A percentile compares a stretch with the other conserved stretches of the same genome.
Evolutionary conservation across 2,113 vertebrate species (phyloP).

Genomic region (Xiphophorus couchianus): DNA sequence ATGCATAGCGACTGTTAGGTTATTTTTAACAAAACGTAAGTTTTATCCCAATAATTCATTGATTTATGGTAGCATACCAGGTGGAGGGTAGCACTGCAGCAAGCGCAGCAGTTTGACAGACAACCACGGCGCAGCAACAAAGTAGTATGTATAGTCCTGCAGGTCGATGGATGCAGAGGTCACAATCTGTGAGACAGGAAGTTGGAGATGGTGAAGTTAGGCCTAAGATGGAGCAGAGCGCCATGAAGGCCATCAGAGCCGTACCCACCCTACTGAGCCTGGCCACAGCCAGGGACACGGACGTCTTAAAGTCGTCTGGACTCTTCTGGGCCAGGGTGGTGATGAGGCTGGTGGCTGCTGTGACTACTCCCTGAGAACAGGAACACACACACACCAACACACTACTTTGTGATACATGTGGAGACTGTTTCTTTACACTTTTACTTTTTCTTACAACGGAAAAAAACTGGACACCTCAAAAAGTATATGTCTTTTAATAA

Average conservation of each 20-base stretch:
- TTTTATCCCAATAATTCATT: not conserved
- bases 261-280: constrained; percentile 87
- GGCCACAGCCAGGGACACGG: constrained; percentile 88
- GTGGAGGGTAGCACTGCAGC: constrained; percentile 90
- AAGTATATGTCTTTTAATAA: too few species aligned
- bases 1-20: too few species aligned
- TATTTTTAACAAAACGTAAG: not conserved
- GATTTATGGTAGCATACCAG: constrained; percentile 12
- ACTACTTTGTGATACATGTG: too few species aligned
- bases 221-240: too few species aligned
- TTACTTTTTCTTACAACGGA: too few species aligned
- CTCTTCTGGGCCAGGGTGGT: constrained; percentile 93
- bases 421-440: too few species aligned
- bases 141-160: constrained; percentile 94
- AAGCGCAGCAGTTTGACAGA: constrained; percentile 90
- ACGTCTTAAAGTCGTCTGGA: constrained; percentile 93
- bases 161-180: constrained; percentile 92
- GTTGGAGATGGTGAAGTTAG: not conserved
- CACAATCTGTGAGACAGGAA: constrained; percentile 82
- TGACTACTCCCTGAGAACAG: constrained; percentile 87
- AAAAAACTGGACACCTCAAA: too few species aligned
- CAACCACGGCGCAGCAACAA: constrained; percentile 91
- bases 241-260: not conserved
- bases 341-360: constrained; percentile 89
- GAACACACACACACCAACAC: not conserved